Evolutionary conservation across 2,797 vertebrate genomes (phyloP).

Genomic region (Austrolebias charrua): DNA sequence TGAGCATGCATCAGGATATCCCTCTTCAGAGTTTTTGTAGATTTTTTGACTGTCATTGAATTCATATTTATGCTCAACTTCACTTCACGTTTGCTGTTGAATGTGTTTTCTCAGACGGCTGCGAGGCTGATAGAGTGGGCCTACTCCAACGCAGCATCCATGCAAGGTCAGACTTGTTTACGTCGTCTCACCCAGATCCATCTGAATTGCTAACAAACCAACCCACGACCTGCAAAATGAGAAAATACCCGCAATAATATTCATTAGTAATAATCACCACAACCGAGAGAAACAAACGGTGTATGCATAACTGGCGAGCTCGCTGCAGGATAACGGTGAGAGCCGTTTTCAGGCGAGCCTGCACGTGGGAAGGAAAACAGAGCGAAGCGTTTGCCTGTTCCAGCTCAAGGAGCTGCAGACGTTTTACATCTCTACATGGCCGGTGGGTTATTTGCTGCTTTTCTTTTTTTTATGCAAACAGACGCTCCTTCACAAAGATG

Average conservation of each 20-base stretch:
- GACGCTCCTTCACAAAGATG: not conserved
- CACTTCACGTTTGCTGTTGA: conserved; percentile 23
- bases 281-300: conserved; percentile 51
- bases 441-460: conserved; percentile 9
- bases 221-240: conserved; percentile 36
- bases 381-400: conserved; percentile 15
- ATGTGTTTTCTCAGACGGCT: conserved; percentile 34
- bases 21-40: not conserved
- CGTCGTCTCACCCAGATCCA: conserved; percentile 45
- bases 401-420: conserved; percentile 14
- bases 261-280: conserved; percentile 56
- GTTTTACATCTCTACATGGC: conserved; percentile 28
- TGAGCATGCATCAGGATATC: too few species aligned
- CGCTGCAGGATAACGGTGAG: conserved; percentile 53
- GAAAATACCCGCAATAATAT: conserved; percentile 61
- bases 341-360: conserved; percentile 13
- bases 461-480: conserved; percentile 43
- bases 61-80: conserved; percentile 3
- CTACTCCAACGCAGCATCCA: conserved; percentile 31
- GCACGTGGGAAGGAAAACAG: conserved; percentile 7
- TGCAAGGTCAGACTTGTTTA: conserved; percentile 53
- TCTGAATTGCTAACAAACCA: conserved; percentile 53
- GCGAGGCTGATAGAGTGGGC: conserved; percentile 19
- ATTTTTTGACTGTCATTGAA: conserved; percentile 8
- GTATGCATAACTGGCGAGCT: conserved; percentile 38